These are phyloP conservation scores for Aptenodytes patagonicus DNA, from an alignment of 2,113 vertebrate genomes.

Conservation along the genomic window DNA sequence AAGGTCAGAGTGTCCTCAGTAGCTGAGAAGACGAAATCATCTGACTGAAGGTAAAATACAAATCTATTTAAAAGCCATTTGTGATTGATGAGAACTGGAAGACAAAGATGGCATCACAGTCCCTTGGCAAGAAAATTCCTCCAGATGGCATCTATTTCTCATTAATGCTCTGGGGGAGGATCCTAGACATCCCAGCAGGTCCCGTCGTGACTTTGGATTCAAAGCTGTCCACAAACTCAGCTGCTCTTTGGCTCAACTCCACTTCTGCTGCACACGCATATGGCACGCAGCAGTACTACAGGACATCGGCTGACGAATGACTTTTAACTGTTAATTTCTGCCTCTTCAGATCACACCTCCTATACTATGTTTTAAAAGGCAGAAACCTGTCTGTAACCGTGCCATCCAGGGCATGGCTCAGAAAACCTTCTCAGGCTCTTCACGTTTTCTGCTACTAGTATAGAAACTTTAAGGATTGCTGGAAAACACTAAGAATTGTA, in stretches of 20 bases:
- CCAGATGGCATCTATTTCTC: constrained; percentile 65
- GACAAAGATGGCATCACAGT: constrained; percentile 4
- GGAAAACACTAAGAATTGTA: neutral
- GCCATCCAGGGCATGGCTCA: neutral
- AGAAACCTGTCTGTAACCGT: neutral
- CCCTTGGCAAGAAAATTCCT: constrained; percentile 34
- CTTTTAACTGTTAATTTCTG: neutral
- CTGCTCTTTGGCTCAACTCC: constrained; percentile 36
- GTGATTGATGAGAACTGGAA: constrained; percentile 23
- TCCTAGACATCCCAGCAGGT: constrained; percentile 40
- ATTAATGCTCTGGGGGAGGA: constrained; percentile 53
- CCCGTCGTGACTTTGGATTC: constrained; percentile 11
- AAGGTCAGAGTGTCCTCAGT: neutral
- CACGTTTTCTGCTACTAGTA: neutral
- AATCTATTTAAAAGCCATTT: neutral
- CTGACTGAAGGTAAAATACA: neutral
- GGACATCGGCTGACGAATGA: neutral
- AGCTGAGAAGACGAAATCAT: neutral
- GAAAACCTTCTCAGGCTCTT: neutral
- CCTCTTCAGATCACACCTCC: neutral
- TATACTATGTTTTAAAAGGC: neutral
- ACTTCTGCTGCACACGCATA: neutral
- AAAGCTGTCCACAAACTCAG: constrained; percentile 42
- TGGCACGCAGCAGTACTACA: neutral
- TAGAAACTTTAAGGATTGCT: neutral